A percentile compares a stretch with the other conserved stretches of the same genome.
phyloP scores from a whole-genome alignment of 2,113 vertebrate genomes.

The Delphinus delphis region DNA sequence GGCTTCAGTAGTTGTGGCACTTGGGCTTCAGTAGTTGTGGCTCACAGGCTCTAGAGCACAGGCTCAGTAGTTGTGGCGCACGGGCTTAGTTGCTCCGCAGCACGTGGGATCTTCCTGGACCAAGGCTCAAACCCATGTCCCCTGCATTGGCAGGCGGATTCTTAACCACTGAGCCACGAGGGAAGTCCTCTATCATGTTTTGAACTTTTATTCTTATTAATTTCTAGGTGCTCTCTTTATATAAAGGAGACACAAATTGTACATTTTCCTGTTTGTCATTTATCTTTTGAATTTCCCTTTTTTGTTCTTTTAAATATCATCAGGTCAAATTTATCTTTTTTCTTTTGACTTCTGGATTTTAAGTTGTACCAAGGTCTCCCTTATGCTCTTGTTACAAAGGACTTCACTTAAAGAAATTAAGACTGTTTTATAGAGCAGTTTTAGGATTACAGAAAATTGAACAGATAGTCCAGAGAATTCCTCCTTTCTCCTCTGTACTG shows the following conservation, averaged over 20 bases:
- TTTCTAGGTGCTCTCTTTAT: not conserved
- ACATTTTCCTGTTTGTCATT: not conserved
- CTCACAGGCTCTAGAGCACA: too few species aligned
- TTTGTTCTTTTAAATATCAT: not conserved
- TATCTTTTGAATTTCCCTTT: not conserved
- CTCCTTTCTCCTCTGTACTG: not conserved
- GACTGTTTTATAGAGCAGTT: not conserved
- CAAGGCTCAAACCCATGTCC: too few species aligned
- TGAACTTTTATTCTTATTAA: constrained; percentile 22
- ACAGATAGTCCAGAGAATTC: not conserved
- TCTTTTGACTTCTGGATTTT: constrained; percentile 7
- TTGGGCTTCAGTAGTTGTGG: too few species aligned
- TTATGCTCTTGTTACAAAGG: not conserved
- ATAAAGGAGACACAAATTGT: not conserved
- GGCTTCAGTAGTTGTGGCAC: too few species aligned
- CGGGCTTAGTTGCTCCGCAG: too few species aligned
- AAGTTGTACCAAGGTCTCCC: not conserved
- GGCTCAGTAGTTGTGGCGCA: too few species aligned
- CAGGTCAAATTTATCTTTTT: constrained; percentile 32
- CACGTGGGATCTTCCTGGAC: too few species aligned
- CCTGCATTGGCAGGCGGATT: too few species aligned
- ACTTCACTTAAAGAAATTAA: not conserved
- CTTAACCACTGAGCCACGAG: too few species aligned
- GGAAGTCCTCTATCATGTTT: not conserved
- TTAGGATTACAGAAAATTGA: not conserved